Percentiles rank a stretch among this genome's conserved stretches.
Evolutionary conservation across 2,797 vertebrate species (phyloP).

Genomic region (Characodon lateralis): DNA sequence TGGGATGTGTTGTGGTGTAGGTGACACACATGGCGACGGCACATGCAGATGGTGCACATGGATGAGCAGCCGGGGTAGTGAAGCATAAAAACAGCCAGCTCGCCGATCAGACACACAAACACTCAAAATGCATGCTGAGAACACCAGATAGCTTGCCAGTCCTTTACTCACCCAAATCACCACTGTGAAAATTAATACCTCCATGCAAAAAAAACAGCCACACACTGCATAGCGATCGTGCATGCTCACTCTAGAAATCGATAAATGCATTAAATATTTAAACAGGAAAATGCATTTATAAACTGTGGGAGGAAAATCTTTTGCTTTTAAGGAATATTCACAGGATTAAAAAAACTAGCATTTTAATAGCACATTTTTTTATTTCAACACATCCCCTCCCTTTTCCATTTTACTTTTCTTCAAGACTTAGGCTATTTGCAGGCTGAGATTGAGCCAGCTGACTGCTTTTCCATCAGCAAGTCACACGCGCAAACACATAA

Average conservation of each 20-base stretch:
- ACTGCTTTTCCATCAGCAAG: constrained; percentile 55
- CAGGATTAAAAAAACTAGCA: background rate
- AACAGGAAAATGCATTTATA: constrained; percentile 49
- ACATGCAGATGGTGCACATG: constrained; percentile 79
- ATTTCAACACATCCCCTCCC: constrained; percentile 36
- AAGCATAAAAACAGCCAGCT: constrained; percentile 74
- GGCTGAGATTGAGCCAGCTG: constrained; percentile 42
- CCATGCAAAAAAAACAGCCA: constrained; percentile 61
- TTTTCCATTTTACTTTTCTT: constrained; percentile 32
- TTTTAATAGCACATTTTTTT: constrained; percentile 50
- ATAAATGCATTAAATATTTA: constrained; percentile 70
- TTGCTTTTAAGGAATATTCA: constrained; percentile 34
- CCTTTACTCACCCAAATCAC: constrained; percentile 79
- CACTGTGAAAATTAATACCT: constrained; percentile 82
- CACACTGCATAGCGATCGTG: constrained; percentile 28
- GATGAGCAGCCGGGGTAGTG: constrained; percentile 74
- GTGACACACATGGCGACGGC: constrained; percentile 76
- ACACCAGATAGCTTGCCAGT: constrained; percentile 68
- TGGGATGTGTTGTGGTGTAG: constrained; percentile 67
- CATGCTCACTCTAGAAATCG: constrained; percentile 36
- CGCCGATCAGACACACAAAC: constrained; percentile 55
- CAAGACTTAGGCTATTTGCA: constrained; percentile 25
- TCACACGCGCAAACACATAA: constrained; percentile 22
- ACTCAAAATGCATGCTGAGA: constrained; percentile 61
- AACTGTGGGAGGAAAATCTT: constrained; percentile 32